phyloP scores from a whole-genome alignment of 2,888 invertebrate species.

The Eupithecia tripunctaria region DNA sequence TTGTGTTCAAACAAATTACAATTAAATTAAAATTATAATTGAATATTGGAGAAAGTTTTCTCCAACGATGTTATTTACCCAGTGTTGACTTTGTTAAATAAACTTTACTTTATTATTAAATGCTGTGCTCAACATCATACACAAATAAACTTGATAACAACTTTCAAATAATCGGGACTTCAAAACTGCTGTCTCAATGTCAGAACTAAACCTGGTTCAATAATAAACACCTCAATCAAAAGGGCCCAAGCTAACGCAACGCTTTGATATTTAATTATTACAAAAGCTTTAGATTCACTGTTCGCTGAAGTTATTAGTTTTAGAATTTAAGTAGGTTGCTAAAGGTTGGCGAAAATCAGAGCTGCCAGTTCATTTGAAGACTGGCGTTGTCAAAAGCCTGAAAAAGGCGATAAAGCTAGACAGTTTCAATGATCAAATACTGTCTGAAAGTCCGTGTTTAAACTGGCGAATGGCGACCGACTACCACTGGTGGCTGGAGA shows the following conservation, averaged over 20 bases:
- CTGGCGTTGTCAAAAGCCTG: constrained; percentile 1
- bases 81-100: not conserved
- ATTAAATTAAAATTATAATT: not conserved
- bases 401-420: constrained; percentile 32
- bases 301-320: not conserved
- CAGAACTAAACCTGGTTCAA: constrained; percentile 13
- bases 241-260: not conserved
- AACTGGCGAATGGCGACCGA: constrained; percentile 27
- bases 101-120: constrained; percentile 9
- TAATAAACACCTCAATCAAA: constrained; percentile 16
- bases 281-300: constrained; percentile 1
- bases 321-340: not conserved
- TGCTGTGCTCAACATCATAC: not conserved
- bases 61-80: not conserved
- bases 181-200: constrained; percentile 14
- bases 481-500: constrained; percentile 29
- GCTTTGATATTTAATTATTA: constrained; percentile 9
- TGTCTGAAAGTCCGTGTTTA: constrained; percentile 39
- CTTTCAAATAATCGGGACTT: not conserved
- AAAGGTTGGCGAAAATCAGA: not conserved
- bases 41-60: not conserved
- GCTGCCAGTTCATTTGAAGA: not conserved
- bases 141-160: constrained; percentile 1
- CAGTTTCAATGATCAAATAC: constrained; percentile 36
- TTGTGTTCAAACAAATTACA: not conserved